A percentile compares a stretch with the other conserved stretches of the same genome.
phyloP scores from a whole-genome alignment of 35 echinoderm and acorn worm species.

The Holothuria glaberrima region DNA sequence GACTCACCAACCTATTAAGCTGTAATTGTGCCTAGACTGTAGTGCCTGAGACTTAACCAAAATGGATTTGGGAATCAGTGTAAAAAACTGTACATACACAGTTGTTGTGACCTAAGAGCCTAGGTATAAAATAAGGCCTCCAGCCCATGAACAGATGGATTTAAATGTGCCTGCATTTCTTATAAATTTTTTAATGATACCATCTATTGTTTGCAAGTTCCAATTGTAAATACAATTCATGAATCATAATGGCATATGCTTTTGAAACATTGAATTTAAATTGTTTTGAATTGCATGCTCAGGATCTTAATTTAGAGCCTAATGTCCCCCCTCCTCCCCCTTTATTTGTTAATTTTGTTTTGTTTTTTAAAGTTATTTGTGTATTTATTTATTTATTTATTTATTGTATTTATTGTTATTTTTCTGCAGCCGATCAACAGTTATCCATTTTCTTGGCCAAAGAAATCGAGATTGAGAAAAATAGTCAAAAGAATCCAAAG shows the following conservation, averaged over 20 bases:
- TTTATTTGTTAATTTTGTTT: background rate
- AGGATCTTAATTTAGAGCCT: background rate
- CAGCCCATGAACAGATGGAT: background rate
- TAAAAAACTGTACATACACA: too few species aligned
- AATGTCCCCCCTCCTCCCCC: background rate
- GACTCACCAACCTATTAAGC: too few species aligned
- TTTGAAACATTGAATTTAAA: too few species aligned
- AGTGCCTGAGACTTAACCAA: too few species aligned
- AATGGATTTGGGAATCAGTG: too few species aligned
- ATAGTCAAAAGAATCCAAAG: constrained; percentile 13
- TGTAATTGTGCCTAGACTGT: too few species aligned
- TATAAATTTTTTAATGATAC: background rate
- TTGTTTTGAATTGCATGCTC: background rate
- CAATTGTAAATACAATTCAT: background rate
- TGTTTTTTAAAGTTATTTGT: background rate
- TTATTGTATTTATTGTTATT: background rate
- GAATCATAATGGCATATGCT: too few species aligned
- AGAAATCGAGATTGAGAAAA: constrained; percentile 47
- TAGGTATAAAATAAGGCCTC: too few species aligned
- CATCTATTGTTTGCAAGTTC: background rate
- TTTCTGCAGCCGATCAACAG: constrained; percentile 41
- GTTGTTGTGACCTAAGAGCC: too few species aligned
- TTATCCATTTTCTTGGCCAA: constrained; percentile 24
- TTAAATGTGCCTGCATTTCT: background rate
- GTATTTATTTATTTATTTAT: background rate